Percentiles rank a stretch among this genome's conserved stretches.
phyloP scores from a whole-genome alignment of 1,140 invertebrate species.

The Asbolus verrucosus region DNA sequence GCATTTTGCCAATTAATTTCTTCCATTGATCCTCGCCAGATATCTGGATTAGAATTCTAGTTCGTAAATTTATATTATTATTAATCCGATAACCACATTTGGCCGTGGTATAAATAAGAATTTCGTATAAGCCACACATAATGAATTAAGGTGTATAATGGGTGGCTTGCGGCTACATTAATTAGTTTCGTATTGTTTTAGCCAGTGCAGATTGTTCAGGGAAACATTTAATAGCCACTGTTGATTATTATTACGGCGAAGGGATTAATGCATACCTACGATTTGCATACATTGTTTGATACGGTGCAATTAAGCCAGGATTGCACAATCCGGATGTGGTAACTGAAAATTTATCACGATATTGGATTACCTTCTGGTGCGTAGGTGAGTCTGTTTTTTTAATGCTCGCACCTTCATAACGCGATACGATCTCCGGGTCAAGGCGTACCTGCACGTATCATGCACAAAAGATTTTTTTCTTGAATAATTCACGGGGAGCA shows the following conservation, averaged over 20 bases:
- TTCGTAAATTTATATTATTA: slow-evolving; percentile 52
- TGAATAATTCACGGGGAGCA: no score
- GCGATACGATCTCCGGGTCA: no score
- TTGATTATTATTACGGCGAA: slow-evolving; percentile 33
- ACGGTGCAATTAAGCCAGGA: slow-evolving; percentile 27
- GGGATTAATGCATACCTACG: slow-evolving; percentile 38
- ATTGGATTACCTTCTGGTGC: slow-evolving; percentile 14
- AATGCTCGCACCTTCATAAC: no score
- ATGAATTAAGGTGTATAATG: slow-evolving; percentile 57
- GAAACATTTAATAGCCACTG: slow-evolving; percentile 42
- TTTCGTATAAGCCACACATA: slow-evolving; percentile 51
- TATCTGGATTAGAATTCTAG: background rate
- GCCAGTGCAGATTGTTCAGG: slow-evolving; percentile 47
- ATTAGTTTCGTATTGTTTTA: slow-evolving; percentile 57
- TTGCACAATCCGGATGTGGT: slow-evolving; percentile 7
- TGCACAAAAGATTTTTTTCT: no score
- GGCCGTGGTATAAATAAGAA: slow-evolving; percentile 53
- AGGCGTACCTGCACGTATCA: no score
- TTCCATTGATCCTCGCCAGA: slow-evolving; percentile 9
- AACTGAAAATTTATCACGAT: slow-evolving; percentile 13
- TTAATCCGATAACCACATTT: slow-evolving; percentile 48
- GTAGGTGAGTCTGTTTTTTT: background rate
- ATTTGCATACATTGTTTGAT: slow-evolving; percentile 36
- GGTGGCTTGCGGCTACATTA: slow-evolving; percentile 50
- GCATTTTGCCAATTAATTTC: slow-evolving; percentile 34